Percentiles rank a stretch among this genome's conserved stretches.
phyloP scores from a whole-genome alignment of 2,797 vertebrate genomes.

The Erpetoichthys calabaricus region DNA sequence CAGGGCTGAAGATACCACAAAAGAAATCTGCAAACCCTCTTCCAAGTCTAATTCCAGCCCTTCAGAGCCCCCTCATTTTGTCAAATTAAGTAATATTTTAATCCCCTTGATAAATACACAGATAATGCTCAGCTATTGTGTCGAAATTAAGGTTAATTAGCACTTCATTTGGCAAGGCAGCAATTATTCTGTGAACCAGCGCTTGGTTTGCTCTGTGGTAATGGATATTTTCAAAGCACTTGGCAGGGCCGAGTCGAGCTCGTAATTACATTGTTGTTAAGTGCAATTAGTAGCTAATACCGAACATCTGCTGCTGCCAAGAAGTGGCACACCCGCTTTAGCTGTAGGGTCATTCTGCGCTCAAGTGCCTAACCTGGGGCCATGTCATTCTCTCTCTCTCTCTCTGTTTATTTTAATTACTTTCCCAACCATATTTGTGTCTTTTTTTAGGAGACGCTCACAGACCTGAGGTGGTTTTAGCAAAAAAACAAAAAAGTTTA shows the following conservation, averaged over 20 bases:
- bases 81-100: conserved; percentile 76
- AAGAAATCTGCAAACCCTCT: conserved; percentile 31
- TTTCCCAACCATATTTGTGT: no score
- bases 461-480: no score
- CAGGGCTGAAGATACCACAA: neutral
- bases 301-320: conserved; percentile 38
- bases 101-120: conserved; percentile 74
- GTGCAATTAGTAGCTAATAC: conserved; percentile 64
- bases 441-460: no score
- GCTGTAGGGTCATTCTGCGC: neutral
- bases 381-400: no score
- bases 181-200: conserved; percentile 70
- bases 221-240: conserved; percentile 29
- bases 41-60: conserved; percentile 34
- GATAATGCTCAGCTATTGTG: conserved; percentile 75
- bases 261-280: conserved; percentile 69
- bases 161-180: conserved; percentile 73
- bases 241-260: conserved; percentile 35
- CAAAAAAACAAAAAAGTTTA: no score
- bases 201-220: conserved; percentile 38
- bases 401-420: no score
- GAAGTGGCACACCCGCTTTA: conserved; percentile 26
- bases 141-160: conserved; percentile 88
- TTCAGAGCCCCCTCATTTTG: conserved; percentile 56
- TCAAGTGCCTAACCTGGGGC: no score